Conservation (phyloP, 2,888 invertebrate species). For the Lepidochrysops patricia region DNA sequence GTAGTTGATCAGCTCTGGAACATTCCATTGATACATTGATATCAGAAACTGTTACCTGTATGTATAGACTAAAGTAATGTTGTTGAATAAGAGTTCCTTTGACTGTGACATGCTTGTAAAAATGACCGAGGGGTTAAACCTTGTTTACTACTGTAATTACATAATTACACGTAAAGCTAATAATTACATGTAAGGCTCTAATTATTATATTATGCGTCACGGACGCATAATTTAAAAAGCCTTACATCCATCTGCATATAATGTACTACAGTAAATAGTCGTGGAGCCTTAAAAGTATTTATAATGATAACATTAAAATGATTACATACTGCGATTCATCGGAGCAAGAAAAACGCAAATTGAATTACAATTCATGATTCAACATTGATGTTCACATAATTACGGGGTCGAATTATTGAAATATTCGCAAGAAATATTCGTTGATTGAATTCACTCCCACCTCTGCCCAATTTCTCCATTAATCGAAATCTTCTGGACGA, state of each 20-base stretch:
- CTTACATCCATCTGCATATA: too few species aligned
- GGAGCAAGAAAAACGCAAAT: not conserved
- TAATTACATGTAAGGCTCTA: too few species aligned
- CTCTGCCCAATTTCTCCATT: not conserved
- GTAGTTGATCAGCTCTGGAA: constrained; percentile 90
- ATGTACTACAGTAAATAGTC: not conserved
- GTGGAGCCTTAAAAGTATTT: not conserved
- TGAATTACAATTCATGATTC: not conserved
- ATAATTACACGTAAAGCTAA: too few species aligned
- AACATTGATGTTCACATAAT: not conserved
- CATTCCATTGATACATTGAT: not conserved
- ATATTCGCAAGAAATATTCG: not conserved
- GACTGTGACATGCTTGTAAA: too few species aligned
- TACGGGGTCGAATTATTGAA: not conserved
- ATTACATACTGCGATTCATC: not conserved
- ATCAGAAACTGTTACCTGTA: too few species aligned
- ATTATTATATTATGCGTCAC: too few species aligned
- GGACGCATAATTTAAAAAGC: too few species aligned
- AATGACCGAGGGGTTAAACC: too few species aligned
- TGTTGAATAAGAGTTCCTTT: too few species aligned
- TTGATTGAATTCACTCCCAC: not conserved
- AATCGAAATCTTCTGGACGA: not conserved
- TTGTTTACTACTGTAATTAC: too few species aligned
- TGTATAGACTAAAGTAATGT: too few species aligned
- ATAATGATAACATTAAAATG: not conserved